Base-by-base conservation (phyloP, 2,797 vertebrate genomes). In the Urosaurus nigricauda region DNA sequence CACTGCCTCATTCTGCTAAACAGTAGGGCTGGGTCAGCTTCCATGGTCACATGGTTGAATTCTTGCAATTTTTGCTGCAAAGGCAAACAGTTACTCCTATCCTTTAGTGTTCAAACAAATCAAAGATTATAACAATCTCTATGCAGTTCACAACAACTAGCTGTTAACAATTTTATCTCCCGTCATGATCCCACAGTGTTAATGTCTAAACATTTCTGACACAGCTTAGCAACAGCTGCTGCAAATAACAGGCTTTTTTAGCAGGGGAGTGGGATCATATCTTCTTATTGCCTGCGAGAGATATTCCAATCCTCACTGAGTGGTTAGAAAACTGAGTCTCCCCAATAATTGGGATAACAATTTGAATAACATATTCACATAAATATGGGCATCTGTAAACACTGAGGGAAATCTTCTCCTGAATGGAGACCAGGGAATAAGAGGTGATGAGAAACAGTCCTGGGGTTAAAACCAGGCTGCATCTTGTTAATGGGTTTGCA, bases 301-400 rank as follows among this genome's bases (percentile, higher is more conserved):
- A 73, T 73, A 73, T 73, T 73, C 70, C n/a, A 35, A 73, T 73
- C 35, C 70, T n/a, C 70, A 73, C 70, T 73, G 70, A 73, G n/a
- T 35, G 35, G 70, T 6, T 21, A n/a, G n/a, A 73, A 73, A 71
- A 71, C 14, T 71, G 70, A 73, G 17, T 73, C 70, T 35, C 5
- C n/a, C 70, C n/a, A 73, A 17, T 73, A 68, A 68, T 68, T 68
- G 29, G 65, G 2, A 68, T 68, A 68, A 32, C 65, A 32, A 32
- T 29, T 29, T 73, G 70, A 35, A 73, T 19, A 73, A n/a, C 7
- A 73, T 73, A 73, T 73, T 73, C 14, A 2, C n/a, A 35, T 73
- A 35, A 71, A 2, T 5, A 35, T 73, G 12, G n/a, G 70, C 1
- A n/a, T 73, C 70, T 35, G 70, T 35, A 73, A 35, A 73, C 70